Evolutionary conservation across 2,888 invertebrate genomes (phyloP), one percentile per base, ranked within the genome.

Genomic region (Crepidodera aurea): DNA sequence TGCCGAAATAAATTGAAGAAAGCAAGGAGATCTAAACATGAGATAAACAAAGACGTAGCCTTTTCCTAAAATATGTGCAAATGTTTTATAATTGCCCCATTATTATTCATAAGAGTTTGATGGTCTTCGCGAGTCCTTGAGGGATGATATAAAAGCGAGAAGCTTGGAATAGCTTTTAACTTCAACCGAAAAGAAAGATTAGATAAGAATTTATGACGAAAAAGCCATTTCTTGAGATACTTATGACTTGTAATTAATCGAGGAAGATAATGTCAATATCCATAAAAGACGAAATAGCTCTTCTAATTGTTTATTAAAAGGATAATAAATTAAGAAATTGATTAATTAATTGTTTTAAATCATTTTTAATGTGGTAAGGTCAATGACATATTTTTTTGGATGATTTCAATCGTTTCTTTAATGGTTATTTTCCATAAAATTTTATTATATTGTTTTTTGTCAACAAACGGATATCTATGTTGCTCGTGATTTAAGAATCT

Each of bases 301-400:
- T 13, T 29, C 10, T 25, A 54, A 54, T 54, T 54, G 54, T 54
- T 54, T 54, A 54, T 54, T 54, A 54, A 54, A 54, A 16, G 54
- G 15, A 2, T 15, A 8, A 54, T 54, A 54, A 54, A 29, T 54
- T 42, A 22, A 16, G 27, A 13, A 54, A 15, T 40, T 18, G 42
- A 54, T 54, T 54, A 54, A 54, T 54, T 54, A 42, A 54, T 54
- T 18, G 42, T n/a, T 54, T 54, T 40, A 13, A 32, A 12, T 32
- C 32, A 5, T 34, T 51, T 32, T 15, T 29, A 25, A 42, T 27
- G 53, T 16, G 5, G 4, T 25, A 42, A 27, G 54, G 54, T 22
- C 40, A 54, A 15, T 27, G 54, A 42, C 54, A n/a, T n/a, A n/a
- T n/a, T n/a, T n/a, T n/a, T n/a, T 25, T 13, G 7, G 29, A 16